These are phyloP conservation scores for Stegana nigrithorax DNA, from an alignment of 2,888 invertebrate species.

Conservation along the genomic window DNA sequence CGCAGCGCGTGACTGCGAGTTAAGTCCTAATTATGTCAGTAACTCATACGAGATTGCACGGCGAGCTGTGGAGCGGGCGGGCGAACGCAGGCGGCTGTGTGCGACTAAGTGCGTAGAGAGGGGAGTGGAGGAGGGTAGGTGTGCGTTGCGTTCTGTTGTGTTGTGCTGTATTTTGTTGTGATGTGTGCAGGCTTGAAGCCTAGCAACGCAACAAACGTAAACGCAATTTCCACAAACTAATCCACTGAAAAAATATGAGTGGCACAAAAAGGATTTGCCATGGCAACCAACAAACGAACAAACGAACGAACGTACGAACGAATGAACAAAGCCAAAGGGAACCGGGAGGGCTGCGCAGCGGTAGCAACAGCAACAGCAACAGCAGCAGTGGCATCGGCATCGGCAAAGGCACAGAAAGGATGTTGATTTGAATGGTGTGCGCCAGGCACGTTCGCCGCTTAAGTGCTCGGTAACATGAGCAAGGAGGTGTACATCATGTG, in stretches of 20 bases:
- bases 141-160: too few relatives aligned
- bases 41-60: conserved; percentile 51
- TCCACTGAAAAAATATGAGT: conserved; percentile 19
- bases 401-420: neutral
- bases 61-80: conserved; percentile 5
- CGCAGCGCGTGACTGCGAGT: conserved; percentile 58
- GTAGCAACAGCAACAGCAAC: neutral
- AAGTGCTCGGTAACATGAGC: conserved; percentile 36
- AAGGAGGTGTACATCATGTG: too few relatives aligned
- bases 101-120: neutral
- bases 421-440: conserved; percentile 43
- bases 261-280: conserved; percentile 18
- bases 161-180: too few relatives aligned
- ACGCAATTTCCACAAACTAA: conserved; percentile 19
- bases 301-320: neutral
- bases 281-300: conserved; percentile 2
- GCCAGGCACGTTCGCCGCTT: conserved; percentile 54
- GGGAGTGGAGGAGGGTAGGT: neutral
- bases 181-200: neutral
- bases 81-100: neutral
- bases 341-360: neutral
- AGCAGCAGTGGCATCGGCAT: neutral
- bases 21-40: conserved; percentile 63
- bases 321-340: conserved; percentile 6
- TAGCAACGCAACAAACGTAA: neutral